Conservation (phyloP, 2,888 invertebrate genomes). For the Zaprionus obscuricornis region DNA sequence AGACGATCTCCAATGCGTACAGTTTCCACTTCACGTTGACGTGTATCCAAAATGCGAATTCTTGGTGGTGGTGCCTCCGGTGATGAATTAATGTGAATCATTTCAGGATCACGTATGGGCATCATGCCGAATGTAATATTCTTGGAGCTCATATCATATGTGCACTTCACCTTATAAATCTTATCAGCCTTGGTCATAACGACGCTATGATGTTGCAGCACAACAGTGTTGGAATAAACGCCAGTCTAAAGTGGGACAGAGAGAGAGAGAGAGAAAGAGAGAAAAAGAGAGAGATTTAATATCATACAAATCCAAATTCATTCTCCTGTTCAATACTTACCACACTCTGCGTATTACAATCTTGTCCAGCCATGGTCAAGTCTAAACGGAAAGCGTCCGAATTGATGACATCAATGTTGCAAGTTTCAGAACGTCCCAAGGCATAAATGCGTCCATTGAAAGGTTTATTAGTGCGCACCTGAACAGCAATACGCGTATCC, state of each 20-base stretch:
- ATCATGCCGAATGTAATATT: slow-evolving; percentile 99
- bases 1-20: slow-evolving; percentile 97
- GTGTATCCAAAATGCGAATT: slow-evolving; percentile 94
- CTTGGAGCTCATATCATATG: slow-evolving; percentile 97
- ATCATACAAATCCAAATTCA: neutral
- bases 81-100: slow-evolving; percentile 97
- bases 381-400: slow-evolving; percentile 96
- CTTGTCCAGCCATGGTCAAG: slow-evolving; percentile 96
- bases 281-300: neutral
- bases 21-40: slow-evolving; percentile 95
- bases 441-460: slow-evolving; percentile 98
- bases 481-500: slow-evolving; percentile 96
- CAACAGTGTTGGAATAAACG: slow-evolving; percentile 96
- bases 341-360: slow-evolving; percentile 97
- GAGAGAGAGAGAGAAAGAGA: neutral
- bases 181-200: slow-evolving; percentile 98
- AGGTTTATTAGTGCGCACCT: slow-evolving; percentile 95
- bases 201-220: slow-evolving; percentile 96
- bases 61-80: slow-evolving; percentile 97
- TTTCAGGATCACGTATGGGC: slow-evolving; percentile 97
- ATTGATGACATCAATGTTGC: slow-evolving; percentile 96
- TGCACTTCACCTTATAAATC: slow-evolving; percentile 97
- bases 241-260: too few species aligned
- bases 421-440: slow-evolving; percentile 95
- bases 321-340: slow-evolving; percentile 85